Conservation (phyloP, 2,113 vertebrate species). For the Blennius ocellaris region DNA sequence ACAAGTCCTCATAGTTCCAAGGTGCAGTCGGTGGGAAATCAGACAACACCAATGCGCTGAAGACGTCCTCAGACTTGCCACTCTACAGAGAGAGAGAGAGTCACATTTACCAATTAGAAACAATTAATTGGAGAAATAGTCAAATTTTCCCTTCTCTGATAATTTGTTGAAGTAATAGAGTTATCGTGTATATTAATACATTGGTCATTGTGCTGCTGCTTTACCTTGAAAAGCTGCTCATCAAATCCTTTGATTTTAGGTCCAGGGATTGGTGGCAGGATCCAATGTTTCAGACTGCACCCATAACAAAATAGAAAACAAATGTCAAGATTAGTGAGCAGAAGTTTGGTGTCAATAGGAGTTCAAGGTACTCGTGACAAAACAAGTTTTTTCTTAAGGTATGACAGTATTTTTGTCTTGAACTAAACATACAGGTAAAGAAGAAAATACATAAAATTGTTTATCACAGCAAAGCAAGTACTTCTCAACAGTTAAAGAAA, state of each 20-base stretch:
- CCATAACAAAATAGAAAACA: constrained; percentile 16
- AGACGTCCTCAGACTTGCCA: constrained; percentile 88
- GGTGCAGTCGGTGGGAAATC: constrained; percentile 86
- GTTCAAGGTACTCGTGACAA: too few species aligned
- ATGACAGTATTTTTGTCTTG: too few species aligned
- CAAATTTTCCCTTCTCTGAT: too few species aligned
- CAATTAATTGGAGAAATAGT: too few species aligned
- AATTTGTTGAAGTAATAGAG: neutral
- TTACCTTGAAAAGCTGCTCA: constrained; percentile 91
- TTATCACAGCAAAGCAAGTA: too few species aligned
- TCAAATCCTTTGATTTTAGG: constrained; percentile 98
- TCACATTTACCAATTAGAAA: too few species aligned
- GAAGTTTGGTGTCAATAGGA: constrained; percentile 6
- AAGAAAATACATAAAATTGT: too few species aligned
- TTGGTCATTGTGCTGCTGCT: constrained; percentile 9
- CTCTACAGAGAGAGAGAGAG: constrained; percentile 79
- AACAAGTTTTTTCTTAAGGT: too few species aligned
- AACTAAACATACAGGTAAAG: too few species aligned
- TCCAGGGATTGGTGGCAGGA: constrained; percentile 93
- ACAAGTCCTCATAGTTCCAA: constrained; percentile 87
- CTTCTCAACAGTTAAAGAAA: too few species aligned
- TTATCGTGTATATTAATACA: neutral
- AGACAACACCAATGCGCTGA: constrained; percentile 88
- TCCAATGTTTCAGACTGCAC: constrained; percentile 88
- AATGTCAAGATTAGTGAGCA: constrained; percentile 16